A percentile compares a stretch with the other conserved stretches of the same genome.
Evolutionary conservation across 2,113 vertebrate species (phyloP).

Genomic region (Oceanodroma tethys): DNA sequence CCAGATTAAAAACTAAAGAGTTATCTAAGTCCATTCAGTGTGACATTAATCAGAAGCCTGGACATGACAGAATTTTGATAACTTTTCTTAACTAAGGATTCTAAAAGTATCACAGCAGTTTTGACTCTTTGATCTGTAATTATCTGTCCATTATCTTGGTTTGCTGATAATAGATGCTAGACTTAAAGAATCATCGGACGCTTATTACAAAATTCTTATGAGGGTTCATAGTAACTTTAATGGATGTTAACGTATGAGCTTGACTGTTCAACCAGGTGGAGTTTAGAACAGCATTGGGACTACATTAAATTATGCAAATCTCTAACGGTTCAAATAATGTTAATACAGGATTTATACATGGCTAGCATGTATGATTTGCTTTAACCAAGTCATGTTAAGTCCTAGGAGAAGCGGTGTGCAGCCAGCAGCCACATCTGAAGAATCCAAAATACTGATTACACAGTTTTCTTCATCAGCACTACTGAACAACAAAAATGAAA

Average conservation of each 20-base stretch:
- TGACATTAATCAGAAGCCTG: background rate
- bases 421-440: background rate
- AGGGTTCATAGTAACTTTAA: background rate
- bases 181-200: background rate
- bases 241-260: background rate
- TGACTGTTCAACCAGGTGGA: background rate
- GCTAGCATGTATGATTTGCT: background rate
- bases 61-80: background rate
- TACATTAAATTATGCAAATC: background rate
- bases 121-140: background rate
- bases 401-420: background rate
- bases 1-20: background rate
- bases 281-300: background rate
- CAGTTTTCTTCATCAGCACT: background rate
- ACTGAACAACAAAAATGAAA: background rate
- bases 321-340: background rate
- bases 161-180: background rate
- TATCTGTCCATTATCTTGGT: background rate
- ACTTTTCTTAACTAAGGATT: background rate
- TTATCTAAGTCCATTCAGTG: background rate
- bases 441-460: background rate
- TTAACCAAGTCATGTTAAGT: background rate
- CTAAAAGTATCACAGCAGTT: background rate
- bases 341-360: background rate
- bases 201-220: background rate